Base-by-base conservation (phyloP, 1,140 invertebrate genomes). In the Aradophagus sp. region DNA sequence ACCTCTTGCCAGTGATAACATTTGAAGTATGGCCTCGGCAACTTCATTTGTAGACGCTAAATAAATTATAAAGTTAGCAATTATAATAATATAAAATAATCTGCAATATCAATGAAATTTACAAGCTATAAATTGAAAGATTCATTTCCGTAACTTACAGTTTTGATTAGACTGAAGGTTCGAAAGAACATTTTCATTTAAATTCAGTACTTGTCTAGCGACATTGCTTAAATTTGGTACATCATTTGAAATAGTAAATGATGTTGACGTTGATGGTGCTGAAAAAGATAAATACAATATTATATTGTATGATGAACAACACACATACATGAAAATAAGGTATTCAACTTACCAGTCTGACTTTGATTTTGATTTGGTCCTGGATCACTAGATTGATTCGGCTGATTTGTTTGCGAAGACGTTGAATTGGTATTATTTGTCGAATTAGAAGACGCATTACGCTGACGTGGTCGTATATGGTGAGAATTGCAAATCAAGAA, bases 401-500 rank as follows among this genome's bases (percentile, higher is more conserved):
- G 17, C 38, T 79, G 80, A 32, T 50, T 79, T 4, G 77, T 55
- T 59, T 83, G 81, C 4, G 76, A 70, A 1, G 72, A 62, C 2
- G 66, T 31, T 0, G 72, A 66, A 15, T 36, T 76, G 10, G 66
- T 72, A 13, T 53, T 68, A 3, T 56, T 15, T 0, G n/a, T n/a
- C n/a, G 69, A 53, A 14, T 52, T 59, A 3, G 76, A 41, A 5
- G 59, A 45, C 73, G 74, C 2, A 10, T n/a, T 7, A 0, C 0
- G 14, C 12, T 15, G 26, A 13, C 35, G 55, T 1, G 26, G 19
- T 42, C 82, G 83, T 44, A 90, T 75, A 66, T 91, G 90, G 66
- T 90, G 88, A 0, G 91, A 92, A 74, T 88, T 89, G 69, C 91
- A 93, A 0, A 88, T 89, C n/a, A 93, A 80, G 67, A 90, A 90